Evolutionary conservation across 1,140 invertebrate species (phyloP).

Genomic region (Carcinoscorpius rotundicauda): DNA sequence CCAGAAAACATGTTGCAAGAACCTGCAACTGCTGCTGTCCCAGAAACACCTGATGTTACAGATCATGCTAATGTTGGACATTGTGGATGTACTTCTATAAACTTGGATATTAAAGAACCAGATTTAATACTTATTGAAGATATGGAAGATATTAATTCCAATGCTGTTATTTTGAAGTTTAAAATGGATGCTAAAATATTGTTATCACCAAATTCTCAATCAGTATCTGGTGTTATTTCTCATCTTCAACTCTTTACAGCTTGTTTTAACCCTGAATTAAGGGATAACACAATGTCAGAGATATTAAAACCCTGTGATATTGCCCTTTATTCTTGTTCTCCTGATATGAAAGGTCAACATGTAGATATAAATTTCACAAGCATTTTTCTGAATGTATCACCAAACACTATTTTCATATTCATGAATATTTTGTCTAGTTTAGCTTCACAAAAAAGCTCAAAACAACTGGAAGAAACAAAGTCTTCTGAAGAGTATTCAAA

Average conservation of each 20-base stretch:
- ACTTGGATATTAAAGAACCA: constrained; percentile 71
- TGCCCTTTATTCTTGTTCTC: constrained; percentile 48
- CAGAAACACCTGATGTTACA: background rate
- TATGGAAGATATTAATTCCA: constrained; percentile 66
- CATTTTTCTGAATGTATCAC: constrained; percentile 68
- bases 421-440: constrained; percentile 40
- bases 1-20: constrained; percentile 25
- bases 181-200: constrained; percentile 27
- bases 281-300: constrained; percentile 40
- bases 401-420: constrained; percentile 63
- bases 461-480: too few species aligned
- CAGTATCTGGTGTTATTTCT: constrained; percentile 47
- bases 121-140: constrained; percentile 90
- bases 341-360: constrained; percentile 45
- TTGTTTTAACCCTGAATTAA: constrained; percentile 49
- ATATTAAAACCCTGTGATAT: constrained; percentile 65
- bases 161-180: constrained; percentile 82
- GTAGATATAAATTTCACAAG: constrained; percentile 58
- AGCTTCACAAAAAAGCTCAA: too few species aligned
- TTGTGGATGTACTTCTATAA: constrained; percentile 46
- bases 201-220: constrained; percentile 27
- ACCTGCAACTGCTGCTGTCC: background rate
- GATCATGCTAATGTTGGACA: background rate
- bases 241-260: constrained; percentile 64
- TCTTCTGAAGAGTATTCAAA: constrained; percentile 41